Evolutionary conservation across 2,888 invertebrate species (phyloP).

Genomic region (Aphidius colemani): DNA sequence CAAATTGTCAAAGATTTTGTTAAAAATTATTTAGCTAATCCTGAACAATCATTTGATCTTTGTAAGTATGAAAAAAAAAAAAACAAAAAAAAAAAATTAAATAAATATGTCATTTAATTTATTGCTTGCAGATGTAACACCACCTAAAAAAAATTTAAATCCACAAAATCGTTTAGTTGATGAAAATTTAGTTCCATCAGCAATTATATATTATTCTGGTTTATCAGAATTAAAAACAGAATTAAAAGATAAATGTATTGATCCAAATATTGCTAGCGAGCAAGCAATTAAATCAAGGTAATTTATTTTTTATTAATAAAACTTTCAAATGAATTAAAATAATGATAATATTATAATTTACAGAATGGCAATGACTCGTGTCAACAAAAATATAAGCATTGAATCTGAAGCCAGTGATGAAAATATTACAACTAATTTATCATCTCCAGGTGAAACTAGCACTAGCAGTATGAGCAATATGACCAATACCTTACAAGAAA

Average conservation of each 20-base stretch:
- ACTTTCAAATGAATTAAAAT: conserved; percentile 3
- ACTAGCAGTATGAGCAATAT: conserved; percentile 30
- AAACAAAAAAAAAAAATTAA: no score
- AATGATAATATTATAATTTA: conserved; percentile 21
- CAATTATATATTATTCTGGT: conserved; percentile 69
- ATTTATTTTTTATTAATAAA: conserved; percentile 3
- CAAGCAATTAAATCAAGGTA: conserved; percentile 74
- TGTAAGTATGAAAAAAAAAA: conserved; percentile 67
- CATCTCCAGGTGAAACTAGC: conserved; percentile 15
- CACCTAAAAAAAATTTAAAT: conserved; percentile 75
- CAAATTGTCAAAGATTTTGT: conserved; percentile 76
- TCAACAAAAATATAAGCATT: conserved; percentile 24
- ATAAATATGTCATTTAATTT: background rate
- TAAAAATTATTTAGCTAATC: conserved; percentile 69
- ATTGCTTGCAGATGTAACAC: conserved; percentile 72
- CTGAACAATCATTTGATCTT: conserved; percentile 73
- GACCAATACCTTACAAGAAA: background rate
- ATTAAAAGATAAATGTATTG: conserved; percentile 67
- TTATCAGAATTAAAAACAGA: conserved; percentile 66
- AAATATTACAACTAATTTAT: background rate
- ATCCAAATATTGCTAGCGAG: conserved; percentile 70
- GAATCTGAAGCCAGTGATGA: conserved; percentile 16
- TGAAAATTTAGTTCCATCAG: conserved; percentile 78
- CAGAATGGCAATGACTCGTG: conserved; percentile 38
- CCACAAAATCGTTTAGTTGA: conserved; percentile 70